Conservation (phyloP, 2,113 vertebrate species). For the Aythya baeri region DNA sequence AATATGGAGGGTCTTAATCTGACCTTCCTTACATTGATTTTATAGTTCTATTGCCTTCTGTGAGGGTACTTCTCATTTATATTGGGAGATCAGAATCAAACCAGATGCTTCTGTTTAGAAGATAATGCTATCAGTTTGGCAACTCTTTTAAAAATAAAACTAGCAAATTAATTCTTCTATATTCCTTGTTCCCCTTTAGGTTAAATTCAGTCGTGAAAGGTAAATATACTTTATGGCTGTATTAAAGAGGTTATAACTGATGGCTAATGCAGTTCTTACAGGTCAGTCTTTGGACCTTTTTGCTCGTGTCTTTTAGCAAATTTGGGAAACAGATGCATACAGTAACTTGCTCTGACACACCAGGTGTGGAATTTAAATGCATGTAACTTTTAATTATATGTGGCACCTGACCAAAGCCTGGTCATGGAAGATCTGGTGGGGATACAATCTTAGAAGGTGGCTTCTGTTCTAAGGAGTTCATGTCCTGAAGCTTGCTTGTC, state of each 20-base stretch:
- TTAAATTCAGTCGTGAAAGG: neutral
- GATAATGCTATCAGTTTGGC: neutral
- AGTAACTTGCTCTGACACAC: neutral
- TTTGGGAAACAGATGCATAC: neutral
- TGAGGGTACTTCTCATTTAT: neutral
- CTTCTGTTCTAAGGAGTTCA: neutral
- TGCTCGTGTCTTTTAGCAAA: neutral
- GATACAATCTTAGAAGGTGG: neutral
- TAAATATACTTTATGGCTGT: neutral
- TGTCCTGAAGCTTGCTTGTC: neutral
- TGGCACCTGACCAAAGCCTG: neutral
- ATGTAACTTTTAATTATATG: neutral
- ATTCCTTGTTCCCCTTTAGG: neutral
- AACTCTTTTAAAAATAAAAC: accelerated
- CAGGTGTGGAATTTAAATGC: neutral
- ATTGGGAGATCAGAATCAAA: neutral
- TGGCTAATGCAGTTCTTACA: neutral
- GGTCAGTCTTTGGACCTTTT: neutral
- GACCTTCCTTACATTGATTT: neutral
- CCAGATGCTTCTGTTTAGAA: neutral
- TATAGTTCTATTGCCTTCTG: neutral
- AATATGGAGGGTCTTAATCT: neutral
- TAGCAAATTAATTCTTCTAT: neutral
- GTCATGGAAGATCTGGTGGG: neutral
- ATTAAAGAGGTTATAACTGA: neutral